A percentile compares a stretch with the other conserved stretches of the same genome.
Conservation (phyloP, 1,140 invertebrate species). For the Vanessa atalanta region DNA sequence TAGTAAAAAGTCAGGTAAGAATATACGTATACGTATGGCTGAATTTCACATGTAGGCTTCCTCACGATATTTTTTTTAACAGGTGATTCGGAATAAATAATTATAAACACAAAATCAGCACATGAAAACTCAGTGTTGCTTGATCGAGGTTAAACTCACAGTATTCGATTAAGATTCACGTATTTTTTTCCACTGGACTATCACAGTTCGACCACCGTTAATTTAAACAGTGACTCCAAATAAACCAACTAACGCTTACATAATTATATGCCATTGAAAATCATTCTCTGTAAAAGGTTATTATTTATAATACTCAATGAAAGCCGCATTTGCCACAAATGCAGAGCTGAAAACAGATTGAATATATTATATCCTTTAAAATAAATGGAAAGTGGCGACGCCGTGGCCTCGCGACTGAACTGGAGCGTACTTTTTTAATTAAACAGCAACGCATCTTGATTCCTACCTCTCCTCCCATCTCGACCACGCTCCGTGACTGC, state of each 20-base stretch:
- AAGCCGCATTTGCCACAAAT: neutral
- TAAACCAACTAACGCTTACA: neutral
- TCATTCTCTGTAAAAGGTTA: neutral
- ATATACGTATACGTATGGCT: too few species aligned
- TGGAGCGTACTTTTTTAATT: conserved; percentile 43
- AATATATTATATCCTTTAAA: conserved; percentile 30
- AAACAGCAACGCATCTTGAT: conserved; percentile 39
- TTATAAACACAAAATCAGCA: too few species aligned
- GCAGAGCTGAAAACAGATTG: neutral
- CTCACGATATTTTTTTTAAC: too few species aligned
- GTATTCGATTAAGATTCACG: too few species aligned
- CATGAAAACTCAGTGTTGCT: too few species aligned
- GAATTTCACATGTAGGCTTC: too few species aligned
- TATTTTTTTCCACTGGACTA: too few species aligned
- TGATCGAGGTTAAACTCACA: too few species aligned
- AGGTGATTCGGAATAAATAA: too few species aligned
- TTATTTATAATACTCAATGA: neutral
- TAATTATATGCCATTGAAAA: neutral
- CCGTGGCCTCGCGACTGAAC: conserved; percentile 24
- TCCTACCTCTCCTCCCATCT: conserved; percentile 2
- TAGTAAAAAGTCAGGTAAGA: too few species aligned
- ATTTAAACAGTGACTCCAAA: neutral
- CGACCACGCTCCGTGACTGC: conserved; percentile 5
- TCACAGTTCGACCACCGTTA: too few species aligned
- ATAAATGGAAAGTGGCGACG: neutral